Conservation (phyloP, 2,797 vertebrate species). For the Sciurus vulgaris region DNA sequence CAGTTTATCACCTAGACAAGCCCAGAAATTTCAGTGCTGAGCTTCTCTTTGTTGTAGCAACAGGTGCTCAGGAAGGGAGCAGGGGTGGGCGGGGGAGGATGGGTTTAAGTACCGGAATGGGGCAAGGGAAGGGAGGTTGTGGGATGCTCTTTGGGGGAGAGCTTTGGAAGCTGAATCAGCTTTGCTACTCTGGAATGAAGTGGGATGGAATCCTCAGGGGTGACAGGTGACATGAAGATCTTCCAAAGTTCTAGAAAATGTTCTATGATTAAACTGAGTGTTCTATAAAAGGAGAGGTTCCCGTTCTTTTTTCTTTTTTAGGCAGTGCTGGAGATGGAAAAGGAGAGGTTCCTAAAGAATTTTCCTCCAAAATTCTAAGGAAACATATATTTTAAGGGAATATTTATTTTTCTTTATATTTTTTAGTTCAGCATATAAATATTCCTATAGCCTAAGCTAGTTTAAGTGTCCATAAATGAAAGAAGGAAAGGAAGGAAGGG, state of each 20-base stretch:
- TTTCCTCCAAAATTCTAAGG: background rate
- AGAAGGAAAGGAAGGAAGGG: background rate
- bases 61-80: constrained; percentile 78
- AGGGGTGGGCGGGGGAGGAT: constrained; percentile 24
- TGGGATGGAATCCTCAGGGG: background rate
- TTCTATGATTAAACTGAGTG: background rate
- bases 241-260: background rate
- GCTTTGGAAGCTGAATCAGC: constrained; percentile 53
- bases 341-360: background rate
- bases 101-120: constrained; percentile 42
- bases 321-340: no score
- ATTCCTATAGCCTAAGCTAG: background rate
- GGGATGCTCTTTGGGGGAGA: constrained; percentile 63
- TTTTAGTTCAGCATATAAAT: constrained; percentile 36
- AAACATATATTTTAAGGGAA: background rate
- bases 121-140: background rate
- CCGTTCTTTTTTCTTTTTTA: no score
- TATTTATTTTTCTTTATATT: constrained; percentile 2
- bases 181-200: background rate
- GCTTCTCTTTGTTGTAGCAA: constrained; percentile 79
- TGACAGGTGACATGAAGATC: background rate
- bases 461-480: background rate
- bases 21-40: constrained; percentile 62
- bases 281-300: background rate
- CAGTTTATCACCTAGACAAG: constrained; percentile 78